These are phyloP conservation scores for Euspilapteryx auroguttella DNA, from an alignment of 2,888 invertebrate species.

Conservation along the genomic window DNA sequence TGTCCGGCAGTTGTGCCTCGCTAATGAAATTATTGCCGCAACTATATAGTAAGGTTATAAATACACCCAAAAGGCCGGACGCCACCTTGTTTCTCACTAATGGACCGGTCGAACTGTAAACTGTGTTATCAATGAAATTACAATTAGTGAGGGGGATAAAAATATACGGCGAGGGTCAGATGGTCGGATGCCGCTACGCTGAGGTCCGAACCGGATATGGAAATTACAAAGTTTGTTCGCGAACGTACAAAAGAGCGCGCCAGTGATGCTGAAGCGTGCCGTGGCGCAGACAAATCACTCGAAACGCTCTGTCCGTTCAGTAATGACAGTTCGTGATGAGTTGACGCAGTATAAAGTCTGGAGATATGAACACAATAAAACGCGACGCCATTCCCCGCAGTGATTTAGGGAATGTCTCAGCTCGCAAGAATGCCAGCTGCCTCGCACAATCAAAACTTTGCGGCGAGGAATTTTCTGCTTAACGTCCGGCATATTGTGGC, in stretches of 20 bases:
- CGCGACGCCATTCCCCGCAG: slow-evolving; percentile 24
- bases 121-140: slow-evolving; percentile 62
- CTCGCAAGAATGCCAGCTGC: slow-evolving; percentile 51
- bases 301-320: slow-evolving; percentile 5
- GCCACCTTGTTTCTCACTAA: slow-evolving; percentile 56
- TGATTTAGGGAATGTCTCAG: slow-evolving; percentile 41
- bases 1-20: slow-evolving; percentile 58
- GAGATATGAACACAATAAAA: slow-evolving; percentile 50
- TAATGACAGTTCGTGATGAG: slow-evolving; percentile 35
- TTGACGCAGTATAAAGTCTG: slow-evolving; percentile 29
- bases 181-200: slow-evolving; percentile 47
- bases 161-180: slow-evolving; percentile 26
- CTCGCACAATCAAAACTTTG: slow-evolving; percentile 61
- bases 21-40: slow-evolving; percentile 64
- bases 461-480: slow-evolving; percentile 52
- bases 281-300: neutral
- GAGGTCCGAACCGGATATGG: no score
- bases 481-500: slow-evolving; percentile 38
- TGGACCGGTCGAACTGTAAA: slow-evolving; percentile 63
- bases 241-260: no score
- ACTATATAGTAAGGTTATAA: slow-evolving; percentile 60
- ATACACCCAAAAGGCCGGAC: slow-evolving; percentile 51
- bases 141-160: slow-evolving; percentile 53
- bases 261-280: neutral
- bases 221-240: slow-evolving; percentile 32